Evolutionary conservation across 92 coral and sea anemone species (phyloP).

Genomic region (Phymanthus crucifer): DNA sequence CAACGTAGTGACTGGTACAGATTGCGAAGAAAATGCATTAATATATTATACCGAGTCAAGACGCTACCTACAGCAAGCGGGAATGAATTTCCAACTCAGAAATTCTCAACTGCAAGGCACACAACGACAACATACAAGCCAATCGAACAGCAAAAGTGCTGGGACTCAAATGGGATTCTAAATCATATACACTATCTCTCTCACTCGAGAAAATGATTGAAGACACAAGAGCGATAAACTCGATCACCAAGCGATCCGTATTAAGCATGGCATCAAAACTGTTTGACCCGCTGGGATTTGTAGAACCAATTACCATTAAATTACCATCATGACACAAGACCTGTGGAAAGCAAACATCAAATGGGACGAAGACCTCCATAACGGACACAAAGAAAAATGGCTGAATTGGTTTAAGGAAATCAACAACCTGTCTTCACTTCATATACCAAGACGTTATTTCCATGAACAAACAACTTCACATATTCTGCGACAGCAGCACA

Average conservation of each 20-base stretch:
- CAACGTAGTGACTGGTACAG: constrained; percentile 30
- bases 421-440: background rate
- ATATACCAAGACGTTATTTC: constrained; percentile 20
- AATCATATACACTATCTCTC: constrained; percentile 23
- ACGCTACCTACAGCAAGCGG: constrained; percentile 33
- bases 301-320: constrained; percentile 23
- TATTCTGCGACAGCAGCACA: constrained; percentile 53
- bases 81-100: constrained; percentile 36
- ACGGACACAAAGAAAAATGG: constrained; percentile 21
- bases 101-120: constrained; percentile 16
- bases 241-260: constrained; percentile 39
- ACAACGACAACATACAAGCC: constrained; percentile 10
- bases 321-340: constrained; percentile 23
- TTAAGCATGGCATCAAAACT: constrained; percentile 32
- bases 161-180: constrained; percentile 25
- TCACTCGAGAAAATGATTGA: constrained; percentile 25
- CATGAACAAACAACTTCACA: constrained; percentile 37
- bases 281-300: constrained; percentile 24
- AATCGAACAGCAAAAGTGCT: constrained; percentile 12
- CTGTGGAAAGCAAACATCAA: constrained; percentile 37
- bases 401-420: constrained; percentile 30
- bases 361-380: constrained; percentile 33
- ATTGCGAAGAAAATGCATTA: constrained; percentile 6
- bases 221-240: constrained; percentile 18
- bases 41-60: constrained; percentile 30